Base-by-base conservation (phyloP, 2,797 vertebrate genomes). In the Cyprinella venusta region DNA sequence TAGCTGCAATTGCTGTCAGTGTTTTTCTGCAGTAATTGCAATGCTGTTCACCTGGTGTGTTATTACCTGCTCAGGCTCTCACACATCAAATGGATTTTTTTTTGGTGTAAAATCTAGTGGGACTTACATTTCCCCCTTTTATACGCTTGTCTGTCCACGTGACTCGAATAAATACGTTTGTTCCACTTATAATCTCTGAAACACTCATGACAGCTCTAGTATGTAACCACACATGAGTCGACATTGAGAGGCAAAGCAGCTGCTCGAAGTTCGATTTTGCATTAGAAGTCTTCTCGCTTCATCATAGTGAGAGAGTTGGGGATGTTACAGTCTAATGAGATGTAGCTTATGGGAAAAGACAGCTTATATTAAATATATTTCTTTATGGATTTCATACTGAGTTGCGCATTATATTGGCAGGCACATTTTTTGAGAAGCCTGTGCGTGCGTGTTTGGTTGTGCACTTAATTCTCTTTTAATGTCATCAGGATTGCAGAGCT, bases 1-100 rank as follows among this genome's bases (percentile, higher is more conserved):
- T 84, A 84, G 83, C 74, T 84, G 64, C 72, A 84, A 74, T 61
- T 65, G 85, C 79, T 77, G 78, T 87, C 75, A 76, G 38, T 87
- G 81, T 50, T 80, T 72, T 76, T 65, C 40, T 76, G 24, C 61
- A 68, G 16, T 82, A 67, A 63, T 70, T 67, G 78, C 72, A 42
- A 33, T 45, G 76, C 33, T 84, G 63, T 86, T 61, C 79, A 87
- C 84, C 82, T 88, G 84, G 63, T 75, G 70, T 80, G 54, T 72
- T 40, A 70, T 56, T 67, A 68, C 61, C 79, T 64, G 45, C 65
- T 72, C 63, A 48, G 56, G 64, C 18, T 54, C 61, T 54, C 26
- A 38, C 40, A 33, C 79, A 24, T 64, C 42, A 74, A 74, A 75
- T 26, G 40, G 6, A 40, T 13, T n/a, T 38, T 19, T 21, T 54